Base-by-base conservation (phyloP, 2,797 vertebrate genomes). In the Gymnopithys bicolor region DNA sequence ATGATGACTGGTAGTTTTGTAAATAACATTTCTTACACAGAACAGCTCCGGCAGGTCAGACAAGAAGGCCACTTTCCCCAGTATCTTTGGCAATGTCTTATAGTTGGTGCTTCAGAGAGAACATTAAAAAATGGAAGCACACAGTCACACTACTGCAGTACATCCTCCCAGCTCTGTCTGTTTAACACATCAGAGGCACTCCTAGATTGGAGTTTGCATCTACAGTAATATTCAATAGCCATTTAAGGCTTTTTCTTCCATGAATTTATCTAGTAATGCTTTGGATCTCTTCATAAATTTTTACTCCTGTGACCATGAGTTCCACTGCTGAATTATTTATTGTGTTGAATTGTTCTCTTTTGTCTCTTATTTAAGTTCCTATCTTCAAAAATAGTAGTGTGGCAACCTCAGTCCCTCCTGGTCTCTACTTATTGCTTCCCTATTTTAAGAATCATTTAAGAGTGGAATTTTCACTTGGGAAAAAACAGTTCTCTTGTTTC, bases 361-460 rank as follows among this genome's bases (percentile, higher is more conserved):
- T 76, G 17, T 73, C 90, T 90, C 70, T 74, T 82, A 79, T 67
- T 82, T 77, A 85, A 60, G 28, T 64, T 33, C 12, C 22, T 79
- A 60, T 24, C 21, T 92, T 83, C 89, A 55, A 85, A 93, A 87
- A 64, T 62, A 80, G 33, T 43, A 64, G 8, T 16, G 27, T 63
- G 71, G n/a, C 71, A 87, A 92, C 46, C 11, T 77, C 1, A 0
- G 2, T 82, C 19, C 59, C 60, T 93, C 59, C 63, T 67, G 7
- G 33, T 70, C 48, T 87, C 27, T 68, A 77, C 82, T 70, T 96
- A 89, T 67, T 83, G 33, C 60, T 93, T 76, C 75, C 60, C 7
- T 89, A 80, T 84, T 91, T 83, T 49, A 83, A 84, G 52, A 85
- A 81, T 58, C 74, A 80, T 60, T 74, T 87, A 64, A 81, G 32